A percentile compares a stretch with the other conserved stretches of the same genome.
These are phyloP conservation scores for Stratiolaelaps scimitus DNA, from an alignment of 1,140 invertebrate species.

Conservation along the genomic window DNA sequence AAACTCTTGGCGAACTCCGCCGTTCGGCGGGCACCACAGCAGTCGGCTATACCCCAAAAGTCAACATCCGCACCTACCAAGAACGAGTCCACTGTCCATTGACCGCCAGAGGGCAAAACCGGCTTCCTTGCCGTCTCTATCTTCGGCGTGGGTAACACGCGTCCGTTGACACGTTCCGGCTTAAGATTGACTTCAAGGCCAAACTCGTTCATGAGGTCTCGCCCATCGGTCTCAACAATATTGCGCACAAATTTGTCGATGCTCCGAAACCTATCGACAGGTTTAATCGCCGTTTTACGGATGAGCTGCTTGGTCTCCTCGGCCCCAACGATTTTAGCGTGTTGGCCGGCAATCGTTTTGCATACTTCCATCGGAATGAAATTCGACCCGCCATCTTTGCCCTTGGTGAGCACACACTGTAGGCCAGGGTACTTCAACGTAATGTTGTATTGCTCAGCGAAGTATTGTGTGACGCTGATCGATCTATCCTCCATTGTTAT, in stretches of 20 bases:
- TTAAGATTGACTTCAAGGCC: neutral
- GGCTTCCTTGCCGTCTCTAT: neutral
- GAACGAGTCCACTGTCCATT: neutral
- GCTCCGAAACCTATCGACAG: neutral
- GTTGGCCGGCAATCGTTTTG: constrained; percentile 37
- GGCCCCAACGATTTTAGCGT: constrained; percentile 33
- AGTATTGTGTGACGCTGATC: constrained; percentile 39
- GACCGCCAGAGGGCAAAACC: neutral
- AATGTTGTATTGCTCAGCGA: constrained; percentile 36
- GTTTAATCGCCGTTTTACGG: constrained; percentile 34
- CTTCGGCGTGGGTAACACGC: neutral
- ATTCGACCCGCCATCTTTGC: constrained; percentile 31
- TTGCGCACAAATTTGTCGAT: constrained; percentile 31
- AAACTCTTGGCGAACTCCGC: constrained; percentile 5
- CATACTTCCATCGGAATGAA: constrained; percentile 41
- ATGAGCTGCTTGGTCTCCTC: constrained; percentile 35
- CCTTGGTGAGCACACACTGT: constrained; percentile 39
- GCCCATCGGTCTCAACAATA: constrained; percentile 33
- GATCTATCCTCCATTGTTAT: constrained; percentile 29
- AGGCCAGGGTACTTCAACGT: constrained; percentile 37
- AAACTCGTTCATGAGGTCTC: neutral
- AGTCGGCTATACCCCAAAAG: constrained; percentile 9
- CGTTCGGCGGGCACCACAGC: neutral
- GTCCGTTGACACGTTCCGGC: neutral
- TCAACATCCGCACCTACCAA: neutral